Evolutionary conservation across 2,888 invertebrate genomes (phyloP).

Genomic region (Sipha maydis): DNA sequence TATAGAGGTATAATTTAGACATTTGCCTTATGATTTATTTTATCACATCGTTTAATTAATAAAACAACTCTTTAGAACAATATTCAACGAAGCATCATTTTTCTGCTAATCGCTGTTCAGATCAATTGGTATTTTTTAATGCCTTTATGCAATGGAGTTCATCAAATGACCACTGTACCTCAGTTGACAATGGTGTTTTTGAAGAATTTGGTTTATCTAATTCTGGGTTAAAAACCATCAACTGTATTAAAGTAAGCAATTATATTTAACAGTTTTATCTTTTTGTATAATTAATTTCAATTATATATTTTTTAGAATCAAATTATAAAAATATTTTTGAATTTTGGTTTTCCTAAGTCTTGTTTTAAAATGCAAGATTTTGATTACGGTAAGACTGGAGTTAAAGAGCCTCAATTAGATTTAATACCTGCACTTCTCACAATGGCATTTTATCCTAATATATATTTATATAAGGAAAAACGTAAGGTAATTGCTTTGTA

Average conservation of each 20-base stretch:
- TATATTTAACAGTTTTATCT: neutral
- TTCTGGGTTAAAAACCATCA: conserved; percentile 11
- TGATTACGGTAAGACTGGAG: conserved; percentile 70
- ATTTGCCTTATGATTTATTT: too few relatives aligned
- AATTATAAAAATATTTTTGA: conserved; percentile 75
- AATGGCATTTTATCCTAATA: conserved; percentile 95
- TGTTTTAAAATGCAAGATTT: conserved; percentile 76
- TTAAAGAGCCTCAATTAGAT: conserved; percentile 81
- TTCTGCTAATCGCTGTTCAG: conserved; percentile 87
- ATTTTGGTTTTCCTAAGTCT: conserved; percentile 90
- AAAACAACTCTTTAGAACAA: conserved; percentile 1
- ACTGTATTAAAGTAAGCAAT: conserved; percentile 17
- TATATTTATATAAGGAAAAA: conserved; percentile 81
- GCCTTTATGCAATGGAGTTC: conserved; percentile 80
- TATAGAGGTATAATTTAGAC: too few relatives aligned
- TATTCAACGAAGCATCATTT: conserved; percentile 80
- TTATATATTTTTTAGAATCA: conserved; percentile 70
- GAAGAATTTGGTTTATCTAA: neutral
- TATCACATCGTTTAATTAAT: too few relatives aligned
- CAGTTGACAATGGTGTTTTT: neutral
- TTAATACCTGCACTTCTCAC: conserved; percentile 85
- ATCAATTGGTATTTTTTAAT: conserved; percentile 94
- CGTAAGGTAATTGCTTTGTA: conserved; percentile 74
- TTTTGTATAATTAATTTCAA: neutral
- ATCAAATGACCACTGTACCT: neutral